Evolutionary conservation across 1,140 invertebrate genomes (phyloP), one percentile per base, ranked within the genome.

Genomic region (Acromyrmex charruanus): DNA sequence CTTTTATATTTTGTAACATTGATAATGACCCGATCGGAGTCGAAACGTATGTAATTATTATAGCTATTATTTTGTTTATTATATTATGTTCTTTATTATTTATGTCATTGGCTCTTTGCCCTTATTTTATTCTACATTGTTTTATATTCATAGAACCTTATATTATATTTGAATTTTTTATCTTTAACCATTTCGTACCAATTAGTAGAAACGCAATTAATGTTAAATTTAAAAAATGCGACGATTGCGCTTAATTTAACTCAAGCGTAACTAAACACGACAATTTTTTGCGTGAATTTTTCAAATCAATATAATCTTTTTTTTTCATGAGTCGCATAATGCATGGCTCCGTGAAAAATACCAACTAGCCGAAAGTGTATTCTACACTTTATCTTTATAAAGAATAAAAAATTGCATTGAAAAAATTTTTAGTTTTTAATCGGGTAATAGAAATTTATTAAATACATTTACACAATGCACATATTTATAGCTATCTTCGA

Each of bases 201-300:
- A 80, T 80, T 80, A 80, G 77, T 68, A 58, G 63, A 51, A 66
- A 66, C 5, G 77, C n/a, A 18, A 55, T 75, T 84, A 82, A 74
- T 21, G 55, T 59, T 82, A 75, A 75, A 74, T 75, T 21, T 6
- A 39, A 28, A 25, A 72, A 25, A 63, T 49, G 61, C 79, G 55
- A 55, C 21, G 79, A 18, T 71, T 58, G 25, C 39, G 35, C 7
- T 84, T 84, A 75, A 84, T 84, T 84, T 61, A 84, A 49, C 14
- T 84, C 18, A 39, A 39, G 39, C 16, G 25, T 82, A 74, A 82
- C 53, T 74, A 74, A 74, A 63, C 55, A 44, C 16, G 25, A 63
- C 39, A 18, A 59, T 75, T 84, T 28, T 75, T 51, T 35, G 28
- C 28, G 9, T 61, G n/a, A 14, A n/a, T 68, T 68, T 69, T 18